These are phyloP conservation scores for Nibea coibor DNA, from an alignment of 2,113 vertebrate genomes.

Conservation along the genomic window DNA sequence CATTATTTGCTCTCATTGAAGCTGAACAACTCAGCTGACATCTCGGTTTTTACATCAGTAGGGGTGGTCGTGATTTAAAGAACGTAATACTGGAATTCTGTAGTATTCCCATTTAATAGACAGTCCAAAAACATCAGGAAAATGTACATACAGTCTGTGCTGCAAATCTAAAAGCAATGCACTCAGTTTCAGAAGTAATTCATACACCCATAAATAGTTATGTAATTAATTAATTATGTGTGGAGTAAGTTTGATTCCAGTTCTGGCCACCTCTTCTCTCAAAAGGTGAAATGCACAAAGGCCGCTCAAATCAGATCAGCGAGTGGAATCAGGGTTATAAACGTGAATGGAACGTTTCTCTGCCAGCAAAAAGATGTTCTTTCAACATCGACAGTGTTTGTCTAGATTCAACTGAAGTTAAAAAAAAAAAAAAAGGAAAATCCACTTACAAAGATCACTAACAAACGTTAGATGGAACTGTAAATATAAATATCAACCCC, in stretches of 20 bases:
- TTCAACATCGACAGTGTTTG: conserved; percentile 44
- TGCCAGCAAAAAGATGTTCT: conserved; percentile 27
- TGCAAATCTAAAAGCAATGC: conserved; percentile 69
- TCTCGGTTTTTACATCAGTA: background rate
- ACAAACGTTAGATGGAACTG: conserved; percentile 44
- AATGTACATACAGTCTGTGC: conserved; percentile 63
- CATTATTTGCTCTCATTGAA: conserved; percentile 6
- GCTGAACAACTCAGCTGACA: background rate
- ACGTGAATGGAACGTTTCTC: background rate
- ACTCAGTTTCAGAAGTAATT: conserved; percentile 62
- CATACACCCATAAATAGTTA: conserved; percentile 50
- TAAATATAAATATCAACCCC: conserved; percentile 53
- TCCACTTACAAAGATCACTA: conserved; percentile 38
- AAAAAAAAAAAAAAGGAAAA: conserved; percentile 22
- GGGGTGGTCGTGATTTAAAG: background rate
- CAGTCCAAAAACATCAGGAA: conserved; percentile 56
- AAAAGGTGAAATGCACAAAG: conserved; percentile 24
- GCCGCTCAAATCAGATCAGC: conserved; percentile 10
- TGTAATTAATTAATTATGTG: conserved; percentile 20
- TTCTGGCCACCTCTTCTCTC: conserved; percentile 12
- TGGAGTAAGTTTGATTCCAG: conserved; percentile 24
- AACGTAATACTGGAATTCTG: conserved; percentile 26
- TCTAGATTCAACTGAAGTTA: conserved; percentile 26
- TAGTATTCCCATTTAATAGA: conserved; percentile 73
- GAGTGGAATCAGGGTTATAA: conserved; percentile 6